A percentile compares a stretch with the other conserved stretches of the same genome.
phyloP scores from a whole-genome alignment of 2,888 invertebrate species.

The Malacosoma neustria region DNA sequence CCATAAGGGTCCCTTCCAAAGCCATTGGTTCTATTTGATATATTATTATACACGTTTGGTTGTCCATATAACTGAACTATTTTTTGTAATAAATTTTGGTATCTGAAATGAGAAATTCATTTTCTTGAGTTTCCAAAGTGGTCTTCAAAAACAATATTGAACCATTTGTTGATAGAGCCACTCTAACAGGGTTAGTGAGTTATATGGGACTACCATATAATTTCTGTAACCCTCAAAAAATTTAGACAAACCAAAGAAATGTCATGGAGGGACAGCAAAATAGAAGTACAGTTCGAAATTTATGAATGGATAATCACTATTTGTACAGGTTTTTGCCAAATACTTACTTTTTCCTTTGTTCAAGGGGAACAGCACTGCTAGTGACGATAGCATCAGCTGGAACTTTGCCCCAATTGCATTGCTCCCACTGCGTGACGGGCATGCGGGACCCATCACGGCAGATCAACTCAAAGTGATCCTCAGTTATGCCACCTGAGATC shows the following conservation, averaged over 20 bases:
- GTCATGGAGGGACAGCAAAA: too few relatives aligned
- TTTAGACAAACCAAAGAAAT: too few relatives aligned
- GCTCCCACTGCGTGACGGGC: slow-evolving; percentile 79
- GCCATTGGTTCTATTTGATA: slow-evolving; percentile 34
- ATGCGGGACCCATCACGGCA: slow-evolving; percentile 86
- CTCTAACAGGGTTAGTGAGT: too few relatives aligned
- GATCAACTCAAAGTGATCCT: slow-evolving; percentile 84
- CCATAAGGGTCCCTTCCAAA: slow-evolving; percentile 37
- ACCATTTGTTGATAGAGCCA: too few relatives aligned
- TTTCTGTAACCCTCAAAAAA: too few relatives aligned
- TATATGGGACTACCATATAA: too few relatives aligned
- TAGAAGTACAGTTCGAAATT: too few relatives aligned
- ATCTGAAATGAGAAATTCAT: too few relatives aligned
- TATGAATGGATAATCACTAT: too few relatives aligned
- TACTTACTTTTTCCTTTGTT: slow-evolving; percentile 60
- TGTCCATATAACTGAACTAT: slow-evolving; percentile 75
- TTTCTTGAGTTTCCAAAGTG: too few relatives aligned
- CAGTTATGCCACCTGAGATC: slow-evolving; percentile 74
- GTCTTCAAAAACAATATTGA: too few relatives aligned
- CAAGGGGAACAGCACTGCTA: slow-evolving; percentile 82
- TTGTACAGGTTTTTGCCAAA: too few relatives aligned
- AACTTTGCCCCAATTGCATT: slow-evolving; percentile 90
- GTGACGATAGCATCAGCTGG: slow-evolving; percentile 90
- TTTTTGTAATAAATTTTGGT: slow-evolving; percentile 79
- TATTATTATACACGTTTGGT: slow-evolving; percentile 44